These are phyloP conservation scores for Chaenogobius annularis DNA, from an alignment of 2,113 vertebrate species.

Conservation along the genomic window DNA sequence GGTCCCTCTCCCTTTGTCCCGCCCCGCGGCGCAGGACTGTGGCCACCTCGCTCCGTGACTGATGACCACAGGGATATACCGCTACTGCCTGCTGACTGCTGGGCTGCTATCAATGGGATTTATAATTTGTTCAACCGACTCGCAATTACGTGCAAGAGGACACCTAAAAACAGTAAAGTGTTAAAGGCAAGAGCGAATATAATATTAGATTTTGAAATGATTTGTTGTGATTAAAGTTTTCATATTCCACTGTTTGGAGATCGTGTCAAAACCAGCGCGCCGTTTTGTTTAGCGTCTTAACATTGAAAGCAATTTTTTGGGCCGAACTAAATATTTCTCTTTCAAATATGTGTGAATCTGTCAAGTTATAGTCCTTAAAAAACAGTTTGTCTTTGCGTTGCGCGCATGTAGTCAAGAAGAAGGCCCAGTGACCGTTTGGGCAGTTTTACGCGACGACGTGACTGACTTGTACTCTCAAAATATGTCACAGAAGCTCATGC, in stretches of 20 bases:
- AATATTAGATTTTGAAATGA: too few relatives aligned
- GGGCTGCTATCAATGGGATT: constrained; percentile 74
- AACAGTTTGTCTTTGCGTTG: neutral
- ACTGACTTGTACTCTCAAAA: constrained; percentile 14
- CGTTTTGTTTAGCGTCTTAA: neutral
- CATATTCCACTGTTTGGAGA: constrained; percentile 47
- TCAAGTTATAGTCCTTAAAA: neutral
- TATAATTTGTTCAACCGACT: constrained; percentile 54
- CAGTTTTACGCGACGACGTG: constrained; percentile 24
- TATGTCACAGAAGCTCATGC: neutral
- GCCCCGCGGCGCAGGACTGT: constrained; percentile 35
- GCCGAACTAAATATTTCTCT: neutral
- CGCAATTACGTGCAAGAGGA: constrained; percentile 36
- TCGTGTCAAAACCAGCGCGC: neutral
- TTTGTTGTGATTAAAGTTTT: too few relatives aligned
- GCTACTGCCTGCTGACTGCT: constrained; percentile 13
- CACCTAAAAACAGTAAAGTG: constrained; percentile 33
- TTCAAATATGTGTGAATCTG: neutral
- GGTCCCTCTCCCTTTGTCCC: constrained; percentile 52
- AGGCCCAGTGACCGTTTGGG: neutral
- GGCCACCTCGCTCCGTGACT: constrained; percentile 34
- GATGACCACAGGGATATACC: constrained; percentile 39
- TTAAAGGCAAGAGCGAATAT: too few relatives aligned
- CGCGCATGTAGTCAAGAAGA: neutral
- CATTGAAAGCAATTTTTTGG: neutral